These are phyloP conservation scores for Xerus rutilus DNA, from an alignment of 2,797 vertebrate genomes.

Conservation along the genomic window DNA sequence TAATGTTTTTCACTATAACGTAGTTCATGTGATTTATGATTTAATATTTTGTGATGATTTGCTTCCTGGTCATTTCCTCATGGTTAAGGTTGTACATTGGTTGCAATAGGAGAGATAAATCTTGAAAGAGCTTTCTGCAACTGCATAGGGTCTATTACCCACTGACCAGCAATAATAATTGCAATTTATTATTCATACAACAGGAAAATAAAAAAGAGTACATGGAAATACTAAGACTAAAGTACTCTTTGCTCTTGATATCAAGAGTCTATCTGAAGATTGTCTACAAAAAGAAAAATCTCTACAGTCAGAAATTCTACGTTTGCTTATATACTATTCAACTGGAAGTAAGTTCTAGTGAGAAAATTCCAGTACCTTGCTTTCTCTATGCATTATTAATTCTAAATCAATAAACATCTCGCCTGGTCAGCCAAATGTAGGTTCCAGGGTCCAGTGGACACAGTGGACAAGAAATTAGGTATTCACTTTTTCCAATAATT, in stretches of 20 bases:
- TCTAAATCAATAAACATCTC: slow-evolving; percentile 84
- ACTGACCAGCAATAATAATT: neutral
- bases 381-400: slow-evolving; percentile 80
- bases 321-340: slow-evolving; percentile 76
- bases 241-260: slow-evolving; percentile 40
- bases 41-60: neutral
- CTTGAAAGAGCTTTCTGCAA: neutral
- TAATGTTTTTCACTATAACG: neutral
- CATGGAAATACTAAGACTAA: slow-evolving; percentile 15
- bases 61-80: neutral
- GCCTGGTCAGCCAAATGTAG: slow-evolving; percentile 80
- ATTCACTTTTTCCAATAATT: slow-evolving; percentile 77
- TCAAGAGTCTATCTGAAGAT: slow-evolving; percentile 63
- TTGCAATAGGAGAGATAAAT: neutral
- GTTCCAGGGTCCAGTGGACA: slow-evolving; percentile 70
- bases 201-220: neutral
- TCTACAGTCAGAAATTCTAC: slow-evolving; percentile 46
- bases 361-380: slow-evolving; percentile 70
- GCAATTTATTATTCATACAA: slow-evolving; percentile 29
- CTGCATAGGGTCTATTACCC: neutral
- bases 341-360: slow-evolving; percentile 68
- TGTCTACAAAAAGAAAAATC: slow-evolving; percentile 53
- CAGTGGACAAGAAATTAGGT: slow-evolving; percentile 66
- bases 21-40: neutral
- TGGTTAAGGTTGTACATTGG: neutral